phyloP scores from a whole-genome alignment of 2,113 vertebrate species.

The Tragelaphus scriptus region DNA sequence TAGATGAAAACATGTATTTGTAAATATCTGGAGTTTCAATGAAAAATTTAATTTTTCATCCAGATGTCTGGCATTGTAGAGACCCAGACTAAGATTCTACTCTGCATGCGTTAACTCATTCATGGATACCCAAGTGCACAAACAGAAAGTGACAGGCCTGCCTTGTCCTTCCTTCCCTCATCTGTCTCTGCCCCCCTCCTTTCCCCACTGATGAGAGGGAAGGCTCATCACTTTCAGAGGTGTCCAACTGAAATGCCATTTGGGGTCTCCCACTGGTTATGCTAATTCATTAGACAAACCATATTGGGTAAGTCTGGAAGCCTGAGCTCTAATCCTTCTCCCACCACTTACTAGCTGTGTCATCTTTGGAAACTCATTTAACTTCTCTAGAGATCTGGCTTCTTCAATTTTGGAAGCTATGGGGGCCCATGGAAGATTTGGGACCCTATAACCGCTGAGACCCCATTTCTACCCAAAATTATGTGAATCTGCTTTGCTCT shows the following conservation, averaged over 20 bases:
- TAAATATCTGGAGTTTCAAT: conserved; percentile 42
- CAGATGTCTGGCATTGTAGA: conserved; percentile 40
- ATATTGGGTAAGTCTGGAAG: not conserved
- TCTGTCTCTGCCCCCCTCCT: not conserved
- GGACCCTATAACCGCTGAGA: not conserved
- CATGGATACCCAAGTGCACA: not conserved
- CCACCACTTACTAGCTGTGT: not conserved
- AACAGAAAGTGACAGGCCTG: not conserved
- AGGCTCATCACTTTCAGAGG: not conserved
- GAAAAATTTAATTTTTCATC: conserved; percentile 29
- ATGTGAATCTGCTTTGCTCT: not conserved
- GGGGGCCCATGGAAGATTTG: not conserved
- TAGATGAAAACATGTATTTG: conserved; percentile 51
- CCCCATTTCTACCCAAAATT: not conserved
- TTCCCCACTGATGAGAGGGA: not conserved
- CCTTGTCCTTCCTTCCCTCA: not conserved
- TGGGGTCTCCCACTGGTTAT: not conserved
- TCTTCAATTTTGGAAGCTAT: not conserved
- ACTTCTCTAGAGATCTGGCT: not conserved
- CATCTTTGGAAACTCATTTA: not conserved
- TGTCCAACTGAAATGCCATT: not conserved
- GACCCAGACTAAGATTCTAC: not conserved
- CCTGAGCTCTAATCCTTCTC: not conserved
- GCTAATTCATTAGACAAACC: not conserved
- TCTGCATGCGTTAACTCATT: not conserved